phyloP scores from a whole-genome alignment of 2,797 vertebrate genomes.

The Argyrosomus regius region DNA sequence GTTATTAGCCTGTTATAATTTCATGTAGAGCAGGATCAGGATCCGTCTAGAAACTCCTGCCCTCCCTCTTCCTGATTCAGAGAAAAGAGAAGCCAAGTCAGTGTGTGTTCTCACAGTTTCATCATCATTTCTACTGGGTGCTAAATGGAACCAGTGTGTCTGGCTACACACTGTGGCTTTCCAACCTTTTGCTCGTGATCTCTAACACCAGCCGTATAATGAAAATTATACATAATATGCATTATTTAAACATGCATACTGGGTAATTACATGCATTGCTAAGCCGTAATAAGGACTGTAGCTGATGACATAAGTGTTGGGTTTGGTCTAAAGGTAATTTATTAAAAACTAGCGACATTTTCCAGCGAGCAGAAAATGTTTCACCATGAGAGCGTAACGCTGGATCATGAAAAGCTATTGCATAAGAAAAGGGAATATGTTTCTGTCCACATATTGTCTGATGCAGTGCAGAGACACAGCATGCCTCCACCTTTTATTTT shows the following conservation, averaged over 20 bases:
- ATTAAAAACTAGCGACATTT: slow-evolving; percentile 24
- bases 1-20: background rate
- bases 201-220: background rate
- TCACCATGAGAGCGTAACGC: too few relatives aligned
- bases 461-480: background rate
- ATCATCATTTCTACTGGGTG: background rate
- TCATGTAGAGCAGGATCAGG: background rate
- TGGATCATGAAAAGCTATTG: slow-evolving; percentile 13
- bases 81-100: background rate
- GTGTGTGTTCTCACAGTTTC: background rate
- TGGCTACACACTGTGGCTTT: background rate
- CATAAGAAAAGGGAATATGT: slow-evolving; percentile 5
- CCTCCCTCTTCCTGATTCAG: background rate
- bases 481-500: slow-evolving; percentile 14
- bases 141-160: slow-evolving; percentile 7
- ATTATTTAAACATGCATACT: slow-evolving; percentile 20
- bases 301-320: slow-evolving; percentile 16
- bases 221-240: slow-evolving; percentile 35
- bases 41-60: background rate
- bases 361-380: background rate
- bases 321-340: slow-evolving; percentile 29
- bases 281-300: background rate
- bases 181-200: slow-evolving; percentile 19
- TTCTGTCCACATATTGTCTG: background rate
- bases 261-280: slow-evolving; percentile 30